These are phyloP conservation scores for Thera obeliscata DNA, from an alignment of 2,888 invertebrate genomes.

Conservation along the genomic window DNA sequence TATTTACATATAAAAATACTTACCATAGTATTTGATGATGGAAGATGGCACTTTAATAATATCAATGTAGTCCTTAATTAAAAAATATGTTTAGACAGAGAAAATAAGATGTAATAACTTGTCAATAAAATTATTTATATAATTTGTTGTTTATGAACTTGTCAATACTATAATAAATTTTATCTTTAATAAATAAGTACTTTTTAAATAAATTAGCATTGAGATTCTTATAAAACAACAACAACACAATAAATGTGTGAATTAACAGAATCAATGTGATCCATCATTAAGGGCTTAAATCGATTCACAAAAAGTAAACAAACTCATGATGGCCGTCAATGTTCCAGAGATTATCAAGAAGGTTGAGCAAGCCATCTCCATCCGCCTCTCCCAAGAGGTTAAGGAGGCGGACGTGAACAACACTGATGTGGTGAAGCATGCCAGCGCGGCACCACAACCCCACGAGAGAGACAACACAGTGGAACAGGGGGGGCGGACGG, in stretches of 20 bases:
- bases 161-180: too few relatives aligned
- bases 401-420: conserved; percentile 46
- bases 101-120: too few relatives aligned
- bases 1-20: too few relatives aligned
- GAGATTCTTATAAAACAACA: background rate
- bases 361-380: conserved; percentile 65
- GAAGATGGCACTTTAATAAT: too few relatives aligned
- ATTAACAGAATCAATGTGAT: background rate
- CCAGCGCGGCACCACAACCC: conserved; percentile 50
- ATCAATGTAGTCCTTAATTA: too few relatives aligned
- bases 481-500: background rate
- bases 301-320: background rate
- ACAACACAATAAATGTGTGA: background rate
- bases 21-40: too few relatives aligned
- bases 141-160: too few relatives aligned
- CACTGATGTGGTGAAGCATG: conserved; percentile 44
- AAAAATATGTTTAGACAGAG: too few relatives aligned
- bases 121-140: too few relatives aligned
- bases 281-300: background rate
- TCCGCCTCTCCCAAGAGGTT: conserved; percentile 46
- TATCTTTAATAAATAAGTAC: too few relatives aligned
- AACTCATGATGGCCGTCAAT: background rate
- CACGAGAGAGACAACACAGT: background rate
- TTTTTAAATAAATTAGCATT: background rate
- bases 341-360: conserved; percentile 60